These are phyloP conservation scores for Pelmatolapia mariae DNA, from an alignment of 2,113 vertebrate species.

Conservation along the genomic window DNA sequence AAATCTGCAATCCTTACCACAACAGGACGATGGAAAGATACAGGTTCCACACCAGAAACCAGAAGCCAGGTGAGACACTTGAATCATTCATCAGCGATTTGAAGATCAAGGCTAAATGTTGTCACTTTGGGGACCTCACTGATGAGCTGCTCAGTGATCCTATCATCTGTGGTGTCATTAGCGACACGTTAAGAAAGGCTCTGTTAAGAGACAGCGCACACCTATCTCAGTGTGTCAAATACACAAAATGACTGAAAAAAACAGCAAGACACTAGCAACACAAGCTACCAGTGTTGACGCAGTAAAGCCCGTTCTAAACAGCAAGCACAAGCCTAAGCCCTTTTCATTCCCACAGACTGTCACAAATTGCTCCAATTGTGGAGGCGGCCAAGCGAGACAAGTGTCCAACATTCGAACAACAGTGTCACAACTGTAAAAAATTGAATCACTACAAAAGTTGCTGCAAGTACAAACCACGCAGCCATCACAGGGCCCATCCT, in stretches of 20 bases:
- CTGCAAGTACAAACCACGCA: not conserved
- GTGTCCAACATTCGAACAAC: not conserved
- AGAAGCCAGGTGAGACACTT: no score
- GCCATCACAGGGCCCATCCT: not conserved
- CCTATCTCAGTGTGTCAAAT: not conserved
- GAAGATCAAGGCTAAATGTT: no score
- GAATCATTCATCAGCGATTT: no score
- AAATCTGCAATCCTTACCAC: no score
- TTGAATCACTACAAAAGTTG: fast-evolving
- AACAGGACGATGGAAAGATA: no score
- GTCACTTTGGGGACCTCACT: no score
- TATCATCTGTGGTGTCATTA: not conserved
- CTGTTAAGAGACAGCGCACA: not conserved
- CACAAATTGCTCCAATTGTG: not conserved
- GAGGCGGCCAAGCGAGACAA: not conserved
- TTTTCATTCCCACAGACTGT: not conserved
- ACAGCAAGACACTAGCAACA: not conserved
- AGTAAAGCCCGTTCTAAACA: not conserved
- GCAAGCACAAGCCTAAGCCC: not conserved
- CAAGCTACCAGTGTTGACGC: not conserved
- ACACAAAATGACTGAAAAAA: not conserved
- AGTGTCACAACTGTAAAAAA: not conserved
- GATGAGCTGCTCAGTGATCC: not conserved
- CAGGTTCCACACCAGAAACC: no score
- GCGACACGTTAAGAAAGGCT: not conserved